Conservation (phyloP, 2,888 invertebrate species). For the Leuctra nigra region DNA sequence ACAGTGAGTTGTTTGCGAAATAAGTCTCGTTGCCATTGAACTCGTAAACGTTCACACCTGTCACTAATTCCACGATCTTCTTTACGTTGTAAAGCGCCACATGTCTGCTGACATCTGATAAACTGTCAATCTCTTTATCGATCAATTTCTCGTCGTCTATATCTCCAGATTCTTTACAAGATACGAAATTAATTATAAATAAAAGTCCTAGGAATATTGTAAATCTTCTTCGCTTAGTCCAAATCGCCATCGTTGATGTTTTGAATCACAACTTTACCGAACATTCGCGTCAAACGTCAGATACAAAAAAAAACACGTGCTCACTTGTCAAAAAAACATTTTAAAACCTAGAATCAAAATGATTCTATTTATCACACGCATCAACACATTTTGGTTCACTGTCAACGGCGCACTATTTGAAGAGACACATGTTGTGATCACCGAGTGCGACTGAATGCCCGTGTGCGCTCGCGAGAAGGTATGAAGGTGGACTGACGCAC, state of each 20-base stretch:
- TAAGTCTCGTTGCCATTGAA: neutral
- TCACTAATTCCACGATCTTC: slow-evolving; percentile 7
- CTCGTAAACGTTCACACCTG: slow-evolving; percentile 10
- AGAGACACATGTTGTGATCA: no score
- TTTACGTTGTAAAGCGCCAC: neutral
- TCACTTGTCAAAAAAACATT: no score
- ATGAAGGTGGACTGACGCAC: no score
- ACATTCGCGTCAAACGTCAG: no score
- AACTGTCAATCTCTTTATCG: slow-evolving; percentile 9
- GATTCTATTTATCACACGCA: no score
- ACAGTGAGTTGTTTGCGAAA: slow-evolving; percentile 54
- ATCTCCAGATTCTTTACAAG: slow-evolving; percentile 2
- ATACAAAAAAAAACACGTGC: no score
- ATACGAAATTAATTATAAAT: neutral
- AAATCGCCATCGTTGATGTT: neutral
- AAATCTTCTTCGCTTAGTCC: neutral
- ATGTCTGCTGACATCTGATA: neutral
- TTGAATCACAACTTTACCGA: neutral
- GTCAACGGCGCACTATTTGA: no score
- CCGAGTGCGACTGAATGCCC: no score
- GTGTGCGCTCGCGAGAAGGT: no score
- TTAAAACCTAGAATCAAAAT: no score
- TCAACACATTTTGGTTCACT: no score
- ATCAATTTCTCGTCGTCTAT: neutral
- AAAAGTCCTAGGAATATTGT: neutral